These are phyloP conservation scores for Poecilia gillii DNA, from an alignment of 2,797 vertebrate species.

Conservation along the genomic window DNA sequence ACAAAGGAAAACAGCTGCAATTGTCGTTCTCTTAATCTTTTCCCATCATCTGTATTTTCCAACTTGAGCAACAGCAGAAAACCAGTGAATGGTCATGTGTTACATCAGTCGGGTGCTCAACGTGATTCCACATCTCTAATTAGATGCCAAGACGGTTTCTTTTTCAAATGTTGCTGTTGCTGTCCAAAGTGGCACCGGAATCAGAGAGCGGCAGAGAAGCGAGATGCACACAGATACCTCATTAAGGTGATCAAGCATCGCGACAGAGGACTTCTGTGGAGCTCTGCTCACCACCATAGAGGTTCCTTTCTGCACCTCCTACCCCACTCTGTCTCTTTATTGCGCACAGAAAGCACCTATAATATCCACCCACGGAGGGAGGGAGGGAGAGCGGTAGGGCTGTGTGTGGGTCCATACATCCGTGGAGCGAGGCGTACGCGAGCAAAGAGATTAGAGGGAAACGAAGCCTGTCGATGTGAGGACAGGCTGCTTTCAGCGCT, in stretches of 20 bases:
- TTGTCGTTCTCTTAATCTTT: constrained; percentile 20
- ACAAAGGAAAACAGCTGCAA: constrained; percentile 19
- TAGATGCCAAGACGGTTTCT: constrained; percentile 50
- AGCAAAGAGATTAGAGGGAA: constrained; percentile 64
- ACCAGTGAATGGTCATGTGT: constrained; percentile 71
- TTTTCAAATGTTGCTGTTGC: constrained; percentile 62
- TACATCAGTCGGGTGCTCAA: constrained; percentile 48
- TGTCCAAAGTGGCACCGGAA: constrained; percentile 59
- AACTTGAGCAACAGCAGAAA: constrained; percentile 20
- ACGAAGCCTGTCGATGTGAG: constrained; percentile 69
- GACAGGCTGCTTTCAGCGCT: constrained; percentile 75
- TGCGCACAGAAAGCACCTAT: constrained; percentile 73
- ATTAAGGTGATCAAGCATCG: constrained; percentile 78
- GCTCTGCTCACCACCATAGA: constrained; percentile 75
- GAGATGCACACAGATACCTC: constrained; percentile 76
- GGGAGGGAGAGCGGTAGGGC: constrained; percentile 43
- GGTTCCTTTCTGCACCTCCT: constrained; percentile 71
- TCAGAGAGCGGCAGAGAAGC: constrained; percentile 56
- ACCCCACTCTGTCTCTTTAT: constrained; percentile 73
- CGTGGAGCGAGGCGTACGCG: constrained; percentile 13
- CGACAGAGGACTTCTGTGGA: constrained; percentile 82
- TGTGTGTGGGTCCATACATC: constrained; percentile 26
- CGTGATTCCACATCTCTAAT: constrained; percentile 63
- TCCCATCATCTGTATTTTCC: constrained; percentile 45
- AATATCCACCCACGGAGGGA: constrained; percentile 75